These are phyloP conservation scores for Lycocorax pyrrhopterus DNA, from an alignment of 2,113 vertebrate genomes.

Conservation along the genomic window DNA sequence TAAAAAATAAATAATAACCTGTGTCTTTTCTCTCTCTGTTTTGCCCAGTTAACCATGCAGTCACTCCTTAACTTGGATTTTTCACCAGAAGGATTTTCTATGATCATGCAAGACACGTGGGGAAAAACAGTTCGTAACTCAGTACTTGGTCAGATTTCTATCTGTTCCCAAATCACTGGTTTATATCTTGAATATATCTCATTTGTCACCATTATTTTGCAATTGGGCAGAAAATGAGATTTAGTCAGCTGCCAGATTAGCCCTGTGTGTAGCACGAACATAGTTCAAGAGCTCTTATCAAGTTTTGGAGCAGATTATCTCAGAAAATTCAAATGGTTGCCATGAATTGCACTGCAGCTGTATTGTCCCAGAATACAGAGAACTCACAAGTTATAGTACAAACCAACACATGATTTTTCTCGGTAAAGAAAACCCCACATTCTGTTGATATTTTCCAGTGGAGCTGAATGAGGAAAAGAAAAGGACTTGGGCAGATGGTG, in stretches of 20 bases:
- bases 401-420: neutral
- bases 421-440: constrained; percentile 10
- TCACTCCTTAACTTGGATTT: neutral
- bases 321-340: constrained; percentile 4
- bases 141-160: neutral
- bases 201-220: neutral
- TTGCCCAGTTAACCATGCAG: neutral
- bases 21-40: neutral
- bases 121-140: neutral
- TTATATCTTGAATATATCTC: neutral
- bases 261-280: neutral
- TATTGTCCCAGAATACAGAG: neutral
- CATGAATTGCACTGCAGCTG: neutral
- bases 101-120: neutral
- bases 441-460: constrained; percentile 35
- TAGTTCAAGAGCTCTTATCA: constrained; percentile 17
- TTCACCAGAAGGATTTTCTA: neutral
- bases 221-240: neutral
- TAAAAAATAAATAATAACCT: neutral
- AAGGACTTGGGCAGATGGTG: constrained; percentile 6
- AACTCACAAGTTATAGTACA: neutral
- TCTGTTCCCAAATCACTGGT: neutral
- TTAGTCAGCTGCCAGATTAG: constrained; percentile 2
- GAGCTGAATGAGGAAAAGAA: constrained; percentile 6
- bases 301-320: constrained; percentile 30